Percentiles rank a stretch among this genome's conserved stretches.
Evolutionary conservation across 2,888 invertebrate genomes (phyloP).

Genomic region (Caenorhabditis auriculariae): DNA sequence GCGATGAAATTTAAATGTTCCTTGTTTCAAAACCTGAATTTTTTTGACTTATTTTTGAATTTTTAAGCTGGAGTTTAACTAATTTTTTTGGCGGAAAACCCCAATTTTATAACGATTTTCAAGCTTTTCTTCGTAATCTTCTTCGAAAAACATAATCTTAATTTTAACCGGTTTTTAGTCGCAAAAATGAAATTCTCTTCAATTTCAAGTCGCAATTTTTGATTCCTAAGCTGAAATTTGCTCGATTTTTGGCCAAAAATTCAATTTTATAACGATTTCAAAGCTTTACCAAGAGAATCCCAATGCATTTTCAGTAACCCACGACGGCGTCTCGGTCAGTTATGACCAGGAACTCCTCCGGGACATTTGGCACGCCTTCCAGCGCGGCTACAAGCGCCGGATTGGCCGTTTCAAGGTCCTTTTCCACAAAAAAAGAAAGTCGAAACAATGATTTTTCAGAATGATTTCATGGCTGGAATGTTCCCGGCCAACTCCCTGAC

Average conservation of each 20-base stretch:
- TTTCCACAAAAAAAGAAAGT: neutral
- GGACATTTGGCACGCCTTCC: conserved; percentile 89
- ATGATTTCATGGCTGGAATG: conserved; percentile 89
- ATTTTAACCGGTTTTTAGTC: too few relatives aligned
- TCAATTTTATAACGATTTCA: too few relatives aligned
- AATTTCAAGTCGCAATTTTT: too few relatives aligned
- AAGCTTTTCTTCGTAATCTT: neutral
- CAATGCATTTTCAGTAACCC: conserved; percentile 74
- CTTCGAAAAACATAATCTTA: too few relatives aligned
- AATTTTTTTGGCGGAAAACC: neutral
- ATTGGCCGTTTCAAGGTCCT: conserved; percentile 83
- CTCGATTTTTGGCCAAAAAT: neutral
- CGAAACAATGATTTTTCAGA: conserved; percentile 71
- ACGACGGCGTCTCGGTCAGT: conserved; percentile 96
- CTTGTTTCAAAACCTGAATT: too few relatives aligned
- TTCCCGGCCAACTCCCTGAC: conserved; percentile 92
- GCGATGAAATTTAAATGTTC: too few relatives aligned
- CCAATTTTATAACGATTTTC: neutral
- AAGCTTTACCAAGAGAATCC: too few relatives aligned
- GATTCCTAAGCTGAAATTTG: neutral
- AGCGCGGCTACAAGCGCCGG: conserved; percentile 92
- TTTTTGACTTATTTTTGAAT: too few relatives aligned
- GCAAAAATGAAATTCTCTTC: too few relatives aligned
- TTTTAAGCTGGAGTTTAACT: too few relatives aligned
- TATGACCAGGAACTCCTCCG: conserved; percentile 94